These are phyloP conservation scores for Bucorvus abyssinicus DNA, from an alignment of 2,797 vertebrate genomes.

Conservation along the genomic window DNA sequence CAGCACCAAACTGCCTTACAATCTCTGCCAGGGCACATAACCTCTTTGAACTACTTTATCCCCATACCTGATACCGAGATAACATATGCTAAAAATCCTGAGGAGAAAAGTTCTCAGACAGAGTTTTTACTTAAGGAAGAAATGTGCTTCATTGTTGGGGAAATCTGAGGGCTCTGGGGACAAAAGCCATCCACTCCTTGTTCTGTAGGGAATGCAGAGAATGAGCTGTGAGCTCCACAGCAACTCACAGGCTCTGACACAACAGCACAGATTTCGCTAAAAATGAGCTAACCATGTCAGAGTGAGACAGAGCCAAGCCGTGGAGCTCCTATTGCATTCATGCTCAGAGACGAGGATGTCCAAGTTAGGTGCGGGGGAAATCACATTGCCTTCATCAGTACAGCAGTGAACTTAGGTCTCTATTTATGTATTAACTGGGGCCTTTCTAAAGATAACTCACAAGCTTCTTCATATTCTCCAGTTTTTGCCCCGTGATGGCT, in stretches of 20 bases:
- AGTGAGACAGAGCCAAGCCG: not conserved
- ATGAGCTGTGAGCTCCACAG: not conserved
- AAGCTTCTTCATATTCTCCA: constrained; percentile 76
- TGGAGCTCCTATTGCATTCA: not conserved
- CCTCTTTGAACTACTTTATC: not conserved
- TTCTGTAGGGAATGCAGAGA: not conserved
- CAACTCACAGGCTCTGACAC: not conserved
- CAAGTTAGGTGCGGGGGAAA: not conserved
- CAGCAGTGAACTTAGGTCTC: not conserved
- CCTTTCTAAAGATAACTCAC: not conserved
- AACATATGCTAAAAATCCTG: not conserved
- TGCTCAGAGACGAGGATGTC: not conserved
- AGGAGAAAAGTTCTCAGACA: not conserved
- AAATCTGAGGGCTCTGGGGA: not conserved
- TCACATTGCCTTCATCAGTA: accelerated
- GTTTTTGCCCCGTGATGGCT: constrained; percentile 66
- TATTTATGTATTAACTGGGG: not conserved
- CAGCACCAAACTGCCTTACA: not conserved
- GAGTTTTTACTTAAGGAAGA: not conserved
- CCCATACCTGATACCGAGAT: not conserved
- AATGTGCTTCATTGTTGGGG: not conserved
- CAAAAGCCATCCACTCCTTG: not conserved
- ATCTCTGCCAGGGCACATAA: not conserved
- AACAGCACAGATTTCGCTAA: not conserved
- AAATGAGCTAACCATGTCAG: not conserved